Conservation (phyloP, 2,113 vertebrate species). For the Spilogale gracilis region DNA sequence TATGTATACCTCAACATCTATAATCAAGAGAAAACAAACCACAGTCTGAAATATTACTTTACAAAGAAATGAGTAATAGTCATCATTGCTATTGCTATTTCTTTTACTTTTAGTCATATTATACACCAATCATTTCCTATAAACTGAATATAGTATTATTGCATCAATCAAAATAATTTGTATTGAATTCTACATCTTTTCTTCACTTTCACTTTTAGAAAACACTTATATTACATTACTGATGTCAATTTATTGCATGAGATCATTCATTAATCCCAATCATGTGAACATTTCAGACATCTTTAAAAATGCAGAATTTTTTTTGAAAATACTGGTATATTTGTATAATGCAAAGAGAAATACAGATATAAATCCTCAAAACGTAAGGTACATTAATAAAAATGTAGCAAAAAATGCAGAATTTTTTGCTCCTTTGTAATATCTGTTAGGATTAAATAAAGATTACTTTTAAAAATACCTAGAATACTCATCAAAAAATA, state of each 20-base stretch:
- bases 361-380: slow-evolving; percentile 83
- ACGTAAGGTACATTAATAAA: slow-evolving; percentile 82
- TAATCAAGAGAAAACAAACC: background rate
- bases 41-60: background rate
- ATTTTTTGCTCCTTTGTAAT: background rate
- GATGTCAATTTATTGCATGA: background rate
- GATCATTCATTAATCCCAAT: background rate
- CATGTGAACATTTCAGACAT: background rate
- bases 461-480: background rate
- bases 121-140: background rate
- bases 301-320: background rate
- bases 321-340: slow-evolving; percentile 83
- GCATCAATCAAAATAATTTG: background rate
- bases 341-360: slow-evolving; percentile 85
- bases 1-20: background rate
- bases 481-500: background rate
- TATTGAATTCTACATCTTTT: background rate
- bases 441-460: background rate
- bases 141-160: background rate
- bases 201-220: background rate
- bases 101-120: background rate
- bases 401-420: slow-evolving; percentile 63
- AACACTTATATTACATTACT: background rate
- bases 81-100: background rate
- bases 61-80: background rate